Evolutionary conservation across 2,888 invertebrate genomes (phyloP).

Genomic region (Bugula neritina): DNA sequence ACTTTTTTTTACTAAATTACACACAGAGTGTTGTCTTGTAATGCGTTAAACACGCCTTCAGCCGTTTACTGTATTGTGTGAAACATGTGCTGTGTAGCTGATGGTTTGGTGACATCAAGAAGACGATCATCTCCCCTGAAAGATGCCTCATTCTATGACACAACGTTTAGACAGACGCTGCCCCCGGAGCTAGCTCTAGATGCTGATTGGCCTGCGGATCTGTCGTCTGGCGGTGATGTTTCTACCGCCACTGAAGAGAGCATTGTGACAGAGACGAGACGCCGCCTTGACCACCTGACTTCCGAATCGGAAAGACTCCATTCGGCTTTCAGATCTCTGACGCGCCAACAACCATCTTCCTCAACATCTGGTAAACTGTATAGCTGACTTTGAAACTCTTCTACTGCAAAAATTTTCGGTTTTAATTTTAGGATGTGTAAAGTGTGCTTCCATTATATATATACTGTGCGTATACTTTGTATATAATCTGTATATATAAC

Average conservation of each 20-base stretch:
- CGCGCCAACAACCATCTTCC: not conserved
- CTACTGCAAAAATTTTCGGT: too few species aligned
- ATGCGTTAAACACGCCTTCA: too few species aligned
- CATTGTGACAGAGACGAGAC: constrained; percentile 22
- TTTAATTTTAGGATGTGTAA: too few species aligned
- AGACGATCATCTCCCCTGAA: not conserved
- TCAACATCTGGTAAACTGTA: not conserved
- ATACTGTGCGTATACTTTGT: too few species aligned
- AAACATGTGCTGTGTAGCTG: too few species aligned
- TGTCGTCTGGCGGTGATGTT: constrained; percentile 12
- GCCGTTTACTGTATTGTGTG: not conserved
- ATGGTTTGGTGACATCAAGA: not conserved
- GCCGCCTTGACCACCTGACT: not conserved
- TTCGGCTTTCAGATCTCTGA: constrained; percentile 10
- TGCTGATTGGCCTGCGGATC: constrained; percentile 9
- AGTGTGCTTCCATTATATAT: too few species aligned
- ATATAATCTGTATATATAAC: too few species aligned
- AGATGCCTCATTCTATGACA: constrained; percentile 16
- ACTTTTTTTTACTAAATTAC: too few species aligned
- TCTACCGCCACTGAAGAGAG: constrained; percentile 23
- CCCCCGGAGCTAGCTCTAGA: constrained; percentile 15
- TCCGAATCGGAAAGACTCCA: not conserved
- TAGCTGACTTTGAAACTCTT: too few species aligned
- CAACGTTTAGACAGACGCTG: not conserved
- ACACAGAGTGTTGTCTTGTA: too few species aligned